Evolutionary conservation across 2,797 vertebrate species (phyloP).

Genomic region (Acropternis orthonyx): DNA sequence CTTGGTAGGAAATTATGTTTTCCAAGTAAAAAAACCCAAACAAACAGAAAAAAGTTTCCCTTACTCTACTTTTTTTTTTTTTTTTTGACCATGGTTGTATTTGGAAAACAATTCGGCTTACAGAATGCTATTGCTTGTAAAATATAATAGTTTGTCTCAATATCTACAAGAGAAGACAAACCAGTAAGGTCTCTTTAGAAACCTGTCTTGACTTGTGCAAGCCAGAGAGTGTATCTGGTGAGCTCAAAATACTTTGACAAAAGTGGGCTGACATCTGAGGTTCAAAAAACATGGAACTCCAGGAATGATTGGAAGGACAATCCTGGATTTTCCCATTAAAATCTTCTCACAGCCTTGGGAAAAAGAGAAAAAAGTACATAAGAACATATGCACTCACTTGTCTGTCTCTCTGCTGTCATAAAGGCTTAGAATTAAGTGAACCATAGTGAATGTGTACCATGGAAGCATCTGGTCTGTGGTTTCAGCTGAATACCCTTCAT

Average conservation of each 20-base stretch:
- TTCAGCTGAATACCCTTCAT: constrained; percentile 58
- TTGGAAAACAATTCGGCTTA: background rate
- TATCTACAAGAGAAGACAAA: background rate
- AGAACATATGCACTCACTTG: background rate
- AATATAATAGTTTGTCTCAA: background rate
- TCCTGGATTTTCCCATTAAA: background rate
- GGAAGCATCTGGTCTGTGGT: constrained; percentile 57
- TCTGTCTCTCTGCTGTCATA: background rate
- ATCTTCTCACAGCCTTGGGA: background rate
- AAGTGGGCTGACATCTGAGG: background rate
- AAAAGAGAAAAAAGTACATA: background rate
- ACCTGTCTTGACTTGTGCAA: background rate
- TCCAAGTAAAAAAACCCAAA: no score
- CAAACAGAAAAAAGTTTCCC: background rate
- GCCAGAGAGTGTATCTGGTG: background rate
- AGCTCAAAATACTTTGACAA: background rate
- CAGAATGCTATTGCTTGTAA: background rate
- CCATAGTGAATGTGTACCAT: constrained; percentile 6
- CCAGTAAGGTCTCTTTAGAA: background rate
- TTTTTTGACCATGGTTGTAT: background rate
- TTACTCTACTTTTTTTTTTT: background rate
- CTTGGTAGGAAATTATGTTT: rapidly evolving
- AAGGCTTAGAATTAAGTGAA: constrained; percentile 64
- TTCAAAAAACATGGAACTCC: background rate
- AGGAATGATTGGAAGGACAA: background rate